Percentiles rank a stretch among this genome's conserved stretches.
phyloP scores from a whole-genome alignment of 2,113 vertebrate species.

The Cygnus atratus region DNA sequence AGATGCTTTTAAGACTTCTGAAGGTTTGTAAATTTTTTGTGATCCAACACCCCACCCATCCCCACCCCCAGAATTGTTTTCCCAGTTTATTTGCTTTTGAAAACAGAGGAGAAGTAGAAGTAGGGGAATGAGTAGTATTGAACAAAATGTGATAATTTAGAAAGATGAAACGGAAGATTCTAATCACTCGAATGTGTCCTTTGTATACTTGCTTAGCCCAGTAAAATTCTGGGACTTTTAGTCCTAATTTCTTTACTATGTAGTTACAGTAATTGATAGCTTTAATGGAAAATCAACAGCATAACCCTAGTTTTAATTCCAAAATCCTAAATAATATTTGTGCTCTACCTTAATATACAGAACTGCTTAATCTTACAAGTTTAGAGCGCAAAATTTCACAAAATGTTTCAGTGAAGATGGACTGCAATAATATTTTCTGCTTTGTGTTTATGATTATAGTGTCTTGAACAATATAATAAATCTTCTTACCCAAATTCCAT shows the following conservation, averaged over 20 bases:
- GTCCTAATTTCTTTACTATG: background rate
- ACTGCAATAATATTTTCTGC: background rate
- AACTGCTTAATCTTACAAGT: background rate
- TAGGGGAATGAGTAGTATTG: background rate
- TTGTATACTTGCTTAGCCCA: background rate
- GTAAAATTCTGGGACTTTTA: background rate
- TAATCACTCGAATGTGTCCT: background rate
- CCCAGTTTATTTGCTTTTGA: background rate
- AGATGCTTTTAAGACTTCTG: background rate
- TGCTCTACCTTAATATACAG: background rate
- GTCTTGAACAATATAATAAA: background rate
- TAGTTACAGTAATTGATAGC: background rate
- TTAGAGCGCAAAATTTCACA: background rate
- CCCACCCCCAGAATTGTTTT: background rate
- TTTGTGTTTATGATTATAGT: background rate
- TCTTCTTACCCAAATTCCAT: background rate
- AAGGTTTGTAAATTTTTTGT: background rate
- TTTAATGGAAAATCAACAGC: background rate
- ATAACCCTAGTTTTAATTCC: background rate
- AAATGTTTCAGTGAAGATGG: background rate
- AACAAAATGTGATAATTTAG: background rate
- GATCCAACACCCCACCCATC: too few relatives aligned
- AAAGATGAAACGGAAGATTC: background rate
- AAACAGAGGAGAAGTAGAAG: background rate
- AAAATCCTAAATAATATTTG: background rate